These are phyloP conservation scores for Colius striatus DNA, from an alignment of 2,113 vertebrate species.

Conservation along the genomic window DNA sequence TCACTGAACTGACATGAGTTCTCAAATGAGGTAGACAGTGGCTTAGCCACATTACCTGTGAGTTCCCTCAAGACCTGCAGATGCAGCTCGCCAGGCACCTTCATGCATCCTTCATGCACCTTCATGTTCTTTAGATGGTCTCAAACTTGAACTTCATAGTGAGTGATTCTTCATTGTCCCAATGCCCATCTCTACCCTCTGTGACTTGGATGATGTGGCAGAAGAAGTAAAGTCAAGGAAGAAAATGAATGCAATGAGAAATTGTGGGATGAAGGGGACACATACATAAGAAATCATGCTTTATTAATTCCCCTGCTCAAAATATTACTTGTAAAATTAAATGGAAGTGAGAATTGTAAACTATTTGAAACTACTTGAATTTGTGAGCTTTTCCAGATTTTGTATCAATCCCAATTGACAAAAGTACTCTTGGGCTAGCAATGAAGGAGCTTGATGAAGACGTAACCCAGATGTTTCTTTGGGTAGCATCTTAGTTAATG, in stretches of 20 bases:
- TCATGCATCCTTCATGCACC: no score
- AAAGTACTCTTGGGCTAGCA: neutral
- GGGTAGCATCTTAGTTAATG: neutral
- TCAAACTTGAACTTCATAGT: no score
- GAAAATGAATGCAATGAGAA: neutral
- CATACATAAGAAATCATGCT: neutral
- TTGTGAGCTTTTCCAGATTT: neutral
- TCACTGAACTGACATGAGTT: no score
- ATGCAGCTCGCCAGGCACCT: no score
- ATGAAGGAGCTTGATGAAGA: neutral
- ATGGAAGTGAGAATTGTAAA: neutral
- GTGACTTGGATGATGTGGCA: neutral
- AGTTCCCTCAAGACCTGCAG: no score
- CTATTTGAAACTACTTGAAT: neutral
- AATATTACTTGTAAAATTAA: neutral
- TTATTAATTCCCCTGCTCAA: neutral
- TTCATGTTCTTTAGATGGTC: no score
- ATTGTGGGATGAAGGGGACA: neutral
- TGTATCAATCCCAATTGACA: neutral
- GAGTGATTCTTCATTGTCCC: no score
- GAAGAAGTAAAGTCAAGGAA: neutral
- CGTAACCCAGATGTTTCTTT: neutral
- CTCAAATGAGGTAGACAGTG: no score
- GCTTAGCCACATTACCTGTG: no score
- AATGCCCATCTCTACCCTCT: no score